A percentile compares a stretch with the other conserved stretches of the same genome.
These are phyloP conservation scores for Dicyrtoma fusca DNA, from an alignment of 2,888 invertebrate genomes.

Conservation along the genomic window DNA sequence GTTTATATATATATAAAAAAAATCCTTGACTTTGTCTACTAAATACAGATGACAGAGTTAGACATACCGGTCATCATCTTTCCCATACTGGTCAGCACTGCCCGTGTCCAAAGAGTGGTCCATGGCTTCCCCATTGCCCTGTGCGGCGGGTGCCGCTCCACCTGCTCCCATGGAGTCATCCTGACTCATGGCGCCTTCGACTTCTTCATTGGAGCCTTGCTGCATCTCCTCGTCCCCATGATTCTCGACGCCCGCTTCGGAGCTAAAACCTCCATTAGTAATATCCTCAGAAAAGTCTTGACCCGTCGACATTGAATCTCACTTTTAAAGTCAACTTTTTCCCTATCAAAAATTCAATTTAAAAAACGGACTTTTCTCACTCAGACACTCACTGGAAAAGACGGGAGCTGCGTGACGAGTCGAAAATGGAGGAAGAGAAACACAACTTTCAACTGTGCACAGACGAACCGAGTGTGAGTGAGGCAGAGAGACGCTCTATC, in stretches of 20 bases:
- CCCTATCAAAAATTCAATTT: neutral
- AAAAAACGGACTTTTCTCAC: neutral
- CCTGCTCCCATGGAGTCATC: conserved; percentile 54
- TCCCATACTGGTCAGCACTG: conserved; percentile 74
- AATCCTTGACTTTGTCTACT: neutral
- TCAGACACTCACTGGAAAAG: neutral
- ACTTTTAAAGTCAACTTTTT: conserved; percentile 11
- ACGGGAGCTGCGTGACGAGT: conserved; percentile 11
- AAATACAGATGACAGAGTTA: neutral
- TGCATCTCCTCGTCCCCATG: conserved; percentile 53
- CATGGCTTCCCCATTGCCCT: conserved; percentile 71
- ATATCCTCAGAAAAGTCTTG: conserved; percentile 57
- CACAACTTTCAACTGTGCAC: neutral
- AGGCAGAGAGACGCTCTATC: neutral
- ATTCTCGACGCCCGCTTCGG: conserved; percentile 43
- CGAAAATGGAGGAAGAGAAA: conserved; percentile 13
- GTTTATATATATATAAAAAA: conserved; percentile 1
- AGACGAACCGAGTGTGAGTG: neutral
- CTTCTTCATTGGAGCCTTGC: conserved; percentile 41
- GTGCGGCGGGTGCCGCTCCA: conserved; percentile 29
- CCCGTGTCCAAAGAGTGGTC: conserved; percentile 71
- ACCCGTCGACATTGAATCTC: conserved; percentile 34
- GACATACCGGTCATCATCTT: conserved; percentile 69
- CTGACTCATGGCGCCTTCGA: conserved; percentile 47
- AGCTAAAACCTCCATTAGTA: conserved; percentile 53